Evolutionary conservation across 2,797 vertebrate genomes (phyloP).

Genomic region (Scomberomorus guttatus): DNA sequence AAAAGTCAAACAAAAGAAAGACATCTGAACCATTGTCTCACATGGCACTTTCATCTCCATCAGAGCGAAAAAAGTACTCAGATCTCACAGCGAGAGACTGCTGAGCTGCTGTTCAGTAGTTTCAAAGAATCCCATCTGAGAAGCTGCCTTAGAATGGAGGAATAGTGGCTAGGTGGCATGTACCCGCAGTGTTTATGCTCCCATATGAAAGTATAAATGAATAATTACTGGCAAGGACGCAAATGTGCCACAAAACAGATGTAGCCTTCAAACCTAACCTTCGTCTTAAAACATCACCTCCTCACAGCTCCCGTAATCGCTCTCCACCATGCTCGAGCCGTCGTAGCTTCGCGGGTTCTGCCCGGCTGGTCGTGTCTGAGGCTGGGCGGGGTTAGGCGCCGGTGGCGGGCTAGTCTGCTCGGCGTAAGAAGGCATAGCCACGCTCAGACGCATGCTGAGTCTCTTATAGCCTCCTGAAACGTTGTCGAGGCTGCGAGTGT

Average conservation of each 20-base stretch:
- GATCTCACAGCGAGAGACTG: slow-evolving; percentile 8
- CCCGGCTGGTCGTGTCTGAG: slow-evolving; percentile 66
- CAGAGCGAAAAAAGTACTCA: not conserved
- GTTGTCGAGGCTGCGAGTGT: slow-evolving; percentile 85
- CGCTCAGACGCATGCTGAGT: slow-evolving; percentile 93
- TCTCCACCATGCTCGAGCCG: slow-evolving; percentile 92
- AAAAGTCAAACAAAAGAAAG: slow-evolving; percentile 40
- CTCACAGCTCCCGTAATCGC: slow-evolving; percentile 97
- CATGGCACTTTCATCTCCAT: slow-evolving; percentile 13
- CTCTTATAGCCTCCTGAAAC: slow-evolving; percentile 89
- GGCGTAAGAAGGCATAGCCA: slow-evolving; percentile 93
- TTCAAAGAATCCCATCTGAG: slow-evolving; percentile 19
- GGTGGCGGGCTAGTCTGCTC: slow-evolving; percentile 80
- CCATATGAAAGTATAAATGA: not conserved
- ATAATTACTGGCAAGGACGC: not conserved
- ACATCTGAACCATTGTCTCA: slow-evolving; percentile 18
- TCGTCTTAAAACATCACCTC: slow-evolving; percentile 95
- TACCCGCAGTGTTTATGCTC: not conserved
- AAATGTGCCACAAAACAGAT: not conserved
- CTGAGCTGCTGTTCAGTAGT: not conserved
- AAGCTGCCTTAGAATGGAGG: slow-evolving; percentile 48
- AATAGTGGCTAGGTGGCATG: not conserved
- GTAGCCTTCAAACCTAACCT: not conserved
- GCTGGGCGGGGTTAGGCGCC: slow-evolving; percentile 69
- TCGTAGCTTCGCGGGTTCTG: slow-evolving; percentile 84